Evolutionary conservation across 2,797 vertebrate genomes (phyloP), one percentile per base, ranked within the genome.

Genomic region (Gadopsis bispinosus): DNA sequence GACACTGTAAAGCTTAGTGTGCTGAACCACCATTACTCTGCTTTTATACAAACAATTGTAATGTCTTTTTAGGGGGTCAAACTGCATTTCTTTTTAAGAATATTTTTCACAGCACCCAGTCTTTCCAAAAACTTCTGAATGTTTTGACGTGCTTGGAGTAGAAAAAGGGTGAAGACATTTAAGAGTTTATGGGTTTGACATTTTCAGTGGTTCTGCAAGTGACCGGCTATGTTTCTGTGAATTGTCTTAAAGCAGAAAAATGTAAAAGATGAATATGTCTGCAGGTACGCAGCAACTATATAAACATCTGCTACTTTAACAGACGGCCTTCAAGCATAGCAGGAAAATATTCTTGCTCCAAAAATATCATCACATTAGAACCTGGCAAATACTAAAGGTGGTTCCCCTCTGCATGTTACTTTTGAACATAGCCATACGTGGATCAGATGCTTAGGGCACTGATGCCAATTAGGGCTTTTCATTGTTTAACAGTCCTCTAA

Each of bases 401-500:
- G 41, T 45, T 81, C 29, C 64, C 17, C 20, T 45, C 41, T 50
- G 63, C 31, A 16, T 50, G 48, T 31, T 55, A 53, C 22, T 71
- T 79, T 59, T 68, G 51, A 79, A 79, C 56, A 14, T 20, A 17
- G 5, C 19, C 65, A 58, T 39, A 53, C 26, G 3, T 45, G 43
- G 63, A 76, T 79, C 61, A 75, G 50, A 76, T 55, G 20, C 58
- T 71, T 17, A 41, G n/a, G 35, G 6, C 58, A 43, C 12, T 39
- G 39, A 69, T 63, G 39, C 37, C 3, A 39, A 75, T 75, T 73
- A 73, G 35, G 26, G 39, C 31, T 33, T 56, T 73, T 61, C 41
- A 72, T 69, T 75, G 68, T 75, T 33, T 55, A 85, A 83, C 43
- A 31, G 56, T 47, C 26, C 59, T 72, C 29, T 12, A 47, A 61